Base-by-base conservation (phyloP, 2,888 invertebrate genomes). In the Netelia inedita region DNA sequence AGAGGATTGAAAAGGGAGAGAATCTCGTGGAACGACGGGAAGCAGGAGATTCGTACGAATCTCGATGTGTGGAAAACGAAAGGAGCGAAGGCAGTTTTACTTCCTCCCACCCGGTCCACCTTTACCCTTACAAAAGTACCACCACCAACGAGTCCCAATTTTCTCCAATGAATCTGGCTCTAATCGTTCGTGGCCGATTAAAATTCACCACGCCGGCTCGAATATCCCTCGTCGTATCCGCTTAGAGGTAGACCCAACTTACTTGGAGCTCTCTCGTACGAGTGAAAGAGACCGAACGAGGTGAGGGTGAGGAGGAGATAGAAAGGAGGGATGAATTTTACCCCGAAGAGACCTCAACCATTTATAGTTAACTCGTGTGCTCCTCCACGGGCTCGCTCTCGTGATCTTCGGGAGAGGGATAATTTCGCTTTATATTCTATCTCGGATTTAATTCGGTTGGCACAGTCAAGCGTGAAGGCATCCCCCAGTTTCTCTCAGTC, bases 341-440 rank as follows among this genome's bases (percentile, higher is more conserved):
- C 65, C 73, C 78, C 43, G 61, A 43, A 71, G 53, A 46, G 68
- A 79, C 73, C 83, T 74, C 83, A 74, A 78, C 79, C 83, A 83
- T 83, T 83, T 83, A 83, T 83, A 83, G 83, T 74, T 83, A 74
- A 83, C 83, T 79, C 83, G 79, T 79, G 82, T 78, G 83, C 83
- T 79, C 73, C 43, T 69, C 61, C 57, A 53, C 46, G 19, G 23
- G 19, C 79, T 55, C 69, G 78, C 78, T 57, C 55, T 59, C 79
- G 74, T 83, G 73, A 83, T 83, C 83, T 83, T 79, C 61, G 73
- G 41, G 41, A 75, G 83, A 79, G 83, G 79, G 83, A 83, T 83
- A 83, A 83, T 83, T 79, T 83, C 83, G 83, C 83, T 83, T 83
- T 83, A 83, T 83, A 83, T 83, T 83, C 83, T 79, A 83, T 83